Base-by-base conservation (phyloP, 2,888 invertebrate species). In the Callimorpha dominula region DNA sequence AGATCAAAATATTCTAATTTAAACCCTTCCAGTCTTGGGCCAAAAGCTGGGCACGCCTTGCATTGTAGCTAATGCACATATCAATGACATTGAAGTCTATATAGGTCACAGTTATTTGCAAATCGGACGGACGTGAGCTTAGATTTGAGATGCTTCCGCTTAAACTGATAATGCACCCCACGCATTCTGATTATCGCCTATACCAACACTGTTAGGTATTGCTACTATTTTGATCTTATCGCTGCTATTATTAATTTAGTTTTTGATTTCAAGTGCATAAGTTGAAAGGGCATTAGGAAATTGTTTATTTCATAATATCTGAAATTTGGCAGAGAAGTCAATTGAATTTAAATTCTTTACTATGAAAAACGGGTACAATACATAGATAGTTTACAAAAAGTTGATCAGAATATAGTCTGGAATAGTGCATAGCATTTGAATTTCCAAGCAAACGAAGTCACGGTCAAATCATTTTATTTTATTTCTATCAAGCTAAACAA, bases 81-180 rank as follows among this genome's bases (percentile, higher is more conserved):
- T 62, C 86, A 81, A 78, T 87, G 87, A 89, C 90, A 88, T 88
- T 89, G 87, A 70, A 20, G 68, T 73, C 20, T 74, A 89, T 78
- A 83, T 88, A 84, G 91, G 91, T 87, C 91, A 84, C 57, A 75
- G 71, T 72, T 82, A 80, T 79, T 82, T 84, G 81, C 79, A 80
- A 86, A 84, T 84, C 81, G 70, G 77, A 78, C 86, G 87, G 86
- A 88, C 81, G 84, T 72, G 74, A 78, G 85, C 81, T 85, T 84
- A 82, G 88, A 88, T 89, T 86, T 87, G 82, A 77, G 71, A 66
- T 63, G 79, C 76, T 86, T 89, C 88, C 89, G 89, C 49, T 80
- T 43, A 40, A 20, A 62, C 71, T 73, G 89, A 89, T 90, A 87
- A 78, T 72, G 67, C 64, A 68, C 66, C 90, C 91, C 84, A 90